Conservation (phyloP, 2,797 vertebrate species). For the Melanotaenia trifasciata region DNA sequence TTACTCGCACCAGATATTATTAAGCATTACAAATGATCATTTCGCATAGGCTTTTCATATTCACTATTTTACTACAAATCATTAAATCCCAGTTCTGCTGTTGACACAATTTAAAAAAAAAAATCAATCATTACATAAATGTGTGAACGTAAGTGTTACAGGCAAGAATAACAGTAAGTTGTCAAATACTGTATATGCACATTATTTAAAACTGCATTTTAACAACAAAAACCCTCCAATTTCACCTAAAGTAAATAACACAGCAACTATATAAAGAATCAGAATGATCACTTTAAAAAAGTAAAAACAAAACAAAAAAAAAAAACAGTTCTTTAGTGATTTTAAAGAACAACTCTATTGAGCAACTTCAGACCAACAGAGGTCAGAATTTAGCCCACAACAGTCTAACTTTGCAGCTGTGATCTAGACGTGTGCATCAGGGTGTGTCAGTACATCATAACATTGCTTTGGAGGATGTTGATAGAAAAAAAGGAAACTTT, state of each 20-base stretch:
- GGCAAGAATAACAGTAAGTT: neutral
- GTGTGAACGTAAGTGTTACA: constrained; percentile 3
- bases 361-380: constrained; percentile 11
- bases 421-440: neutral
- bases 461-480: neutral
- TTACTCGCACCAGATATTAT: constrained; percentile 21
- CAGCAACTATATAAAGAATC: neutral
- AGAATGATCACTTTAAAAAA: constrained; percentile 27
- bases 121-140: constrained; percentile 2
- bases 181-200: neutral
- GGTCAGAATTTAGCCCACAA: neutral
- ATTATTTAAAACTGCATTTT: constrained; percentile 11
- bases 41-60: constrained; percentile 1
- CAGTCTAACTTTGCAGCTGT: neutral
- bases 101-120: constrained; percentile 19
- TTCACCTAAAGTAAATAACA: constrained; percentile 13
- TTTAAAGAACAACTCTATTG: too few relatives aligned
- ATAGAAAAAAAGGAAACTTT: constrained; percentile 7
- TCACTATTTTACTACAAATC: neutral
- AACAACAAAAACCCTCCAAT: neutral
- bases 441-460: neutral
- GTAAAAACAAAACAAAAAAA: constrained; percentile 5
- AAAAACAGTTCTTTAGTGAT: neutral
- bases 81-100: constrained; percentile 8
- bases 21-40: constrained; percentile 27